Percentiles rank a stretch among this genome's conserved stretches.
These are phyloP conservation scores for Chironomus striatipennis DNA, from an alignment of 1,140 invertebrate species.

Conservation along the genomic window DNA sequence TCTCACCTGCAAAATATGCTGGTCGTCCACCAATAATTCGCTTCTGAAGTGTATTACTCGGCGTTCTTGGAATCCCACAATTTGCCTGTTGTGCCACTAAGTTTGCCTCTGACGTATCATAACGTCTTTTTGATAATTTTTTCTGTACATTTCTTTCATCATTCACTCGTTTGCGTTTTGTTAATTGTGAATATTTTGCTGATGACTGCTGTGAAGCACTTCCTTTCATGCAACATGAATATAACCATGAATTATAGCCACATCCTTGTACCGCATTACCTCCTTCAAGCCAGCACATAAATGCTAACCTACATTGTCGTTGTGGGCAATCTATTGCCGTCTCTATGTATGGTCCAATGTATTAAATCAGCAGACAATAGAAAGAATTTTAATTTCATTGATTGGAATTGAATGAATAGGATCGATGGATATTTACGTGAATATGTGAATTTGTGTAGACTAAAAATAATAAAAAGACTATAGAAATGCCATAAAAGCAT, in stretches of 20 bases:
- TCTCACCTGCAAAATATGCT: constrained; percentile 49
- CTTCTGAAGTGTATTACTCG: constrained; percentile 52
- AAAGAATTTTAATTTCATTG: neutral
- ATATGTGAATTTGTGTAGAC: neutral
- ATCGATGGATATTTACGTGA: neutral
- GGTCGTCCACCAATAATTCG: constrained; percentile 67
- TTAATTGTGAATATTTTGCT: constrained; percentile 29
- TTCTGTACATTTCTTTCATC: constrained; percentile 37
- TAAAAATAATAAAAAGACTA: constrained; percentile 6
- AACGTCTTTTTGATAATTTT: constrained; percentile 40
- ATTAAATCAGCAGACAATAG: constrained; percentile 15
- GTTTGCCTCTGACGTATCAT: neutral
- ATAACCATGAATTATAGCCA: constrained; percentile 53
- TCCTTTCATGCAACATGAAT: constrained; percentile 54
- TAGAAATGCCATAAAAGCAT: constrained; percentile 22
- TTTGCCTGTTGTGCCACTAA: constrained; percentile 36
- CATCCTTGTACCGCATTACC: constrained; percentile 53
- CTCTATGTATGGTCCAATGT: constrained; percentile 28
- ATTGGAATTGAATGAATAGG: neutral
- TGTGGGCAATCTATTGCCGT: neutral
- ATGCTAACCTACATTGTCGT: constrained; percentile 53
- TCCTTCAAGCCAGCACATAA: constrained; percentile 62
- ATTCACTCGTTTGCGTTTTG: constrained; percentile 32
- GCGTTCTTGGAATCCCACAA: constrained; percentile 50
- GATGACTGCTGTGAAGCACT: constrained; percentile 37